Evolutionary conservation across 2,797 vertebrate genomes (phyloP).

Genomic region (Tapera naevia): DNA sequence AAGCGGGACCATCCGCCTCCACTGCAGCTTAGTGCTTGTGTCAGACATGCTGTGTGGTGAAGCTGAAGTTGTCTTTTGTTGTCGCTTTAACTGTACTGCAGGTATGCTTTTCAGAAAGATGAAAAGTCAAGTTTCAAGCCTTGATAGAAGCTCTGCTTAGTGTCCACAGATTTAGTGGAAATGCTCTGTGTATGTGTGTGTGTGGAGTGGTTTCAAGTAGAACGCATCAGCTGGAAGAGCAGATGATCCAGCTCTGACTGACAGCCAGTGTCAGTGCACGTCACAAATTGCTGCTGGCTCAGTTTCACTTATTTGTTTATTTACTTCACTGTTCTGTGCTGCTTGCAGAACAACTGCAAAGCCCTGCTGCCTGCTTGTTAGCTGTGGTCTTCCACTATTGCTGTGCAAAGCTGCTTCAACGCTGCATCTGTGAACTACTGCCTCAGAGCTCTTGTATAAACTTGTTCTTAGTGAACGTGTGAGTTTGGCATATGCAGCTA

Average conservation of each 20-base stretch:
- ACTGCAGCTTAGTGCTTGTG: neutral
- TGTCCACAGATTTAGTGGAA: neutral
- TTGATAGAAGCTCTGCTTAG: neutral
- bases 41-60: accelerated
- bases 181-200: neutral
- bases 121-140: neutral
- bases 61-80: neutral
- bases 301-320: constrained; percentile 58
- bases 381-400: neutral
- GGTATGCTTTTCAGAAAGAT: neutral
- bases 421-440: constrained; percentile 39
- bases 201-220: constrained; percentile 25
- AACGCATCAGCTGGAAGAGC: constrained; percentile 41
- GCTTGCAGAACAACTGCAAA: constrained; percentile 58
- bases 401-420: neutral
- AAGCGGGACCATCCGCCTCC: neutral
- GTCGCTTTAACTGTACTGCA: neutral
- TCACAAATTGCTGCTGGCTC: constrained; percentile 51
- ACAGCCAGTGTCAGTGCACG: constrained; percentile 47
- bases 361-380: constrained; percentile 1
- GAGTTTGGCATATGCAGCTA: constrained; percentile 12
- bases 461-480: neutral
- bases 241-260: constrained; percentile 51
- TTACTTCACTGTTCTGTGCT: neutral
- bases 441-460: neutral